These are phyloP conservation scores for Strigamia maritima DNA, from an alignment of 2,888 invertebrate genomes.

Conservation along the genomic window DNA sequence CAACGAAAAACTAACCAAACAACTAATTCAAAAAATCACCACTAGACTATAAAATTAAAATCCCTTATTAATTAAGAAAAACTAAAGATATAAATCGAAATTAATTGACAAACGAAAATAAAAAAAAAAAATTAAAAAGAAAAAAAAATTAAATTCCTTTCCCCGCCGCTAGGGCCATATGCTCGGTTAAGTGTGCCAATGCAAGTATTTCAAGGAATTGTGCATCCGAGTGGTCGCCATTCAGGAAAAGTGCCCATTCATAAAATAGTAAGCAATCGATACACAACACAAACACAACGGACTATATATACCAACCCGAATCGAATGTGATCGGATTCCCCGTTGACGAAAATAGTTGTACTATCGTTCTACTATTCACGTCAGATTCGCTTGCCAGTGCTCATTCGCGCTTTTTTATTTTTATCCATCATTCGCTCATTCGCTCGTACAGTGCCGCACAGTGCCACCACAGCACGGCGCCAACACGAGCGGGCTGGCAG, in stretches of 20 bases:
- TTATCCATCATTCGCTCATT: too few species aligned
- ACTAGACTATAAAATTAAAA: too few species aligned
- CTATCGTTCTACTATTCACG: constrained; percentile 36
- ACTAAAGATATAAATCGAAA: too few species aligned
- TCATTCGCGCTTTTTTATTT: neutral
- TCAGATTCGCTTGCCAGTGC: constrained; percentile 10
- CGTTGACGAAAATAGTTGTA: constrained; percentile 22
- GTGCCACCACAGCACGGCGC: constrained; percentile 45
- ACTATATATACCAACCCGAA: neutral
- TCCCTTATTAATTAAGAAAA: too few species aligned
- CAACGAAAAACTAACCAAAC: too few species aligned
- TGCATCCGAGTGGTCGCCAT: constrained; percentile 24
- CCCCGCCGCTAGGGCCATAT: neutral
- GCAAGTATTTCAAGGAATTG: neutral
- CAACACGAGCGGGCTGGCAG: too few species aligned
- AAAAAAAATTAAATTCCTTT: too few species aligned
- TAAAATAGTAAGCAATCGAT: constrained; percentile 43
- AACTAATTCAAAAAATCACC: too few species aligned
- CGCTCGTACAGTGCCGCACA: constrained; percentile 46
- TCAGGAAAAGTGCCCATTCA: constrained; percentile 42
- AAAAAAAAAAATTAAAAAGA: too few species aligned
- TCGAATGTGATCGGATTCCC: too few species aligned
- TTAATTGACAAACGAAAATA: too few species aligned
- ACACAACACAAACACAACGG: neutral
- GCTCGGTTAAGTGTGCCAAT: neutral